Base-by-base conservation (phyloP, 1,140 invertebrate genomes). In the Sarcophaga peregrina region DNA sequence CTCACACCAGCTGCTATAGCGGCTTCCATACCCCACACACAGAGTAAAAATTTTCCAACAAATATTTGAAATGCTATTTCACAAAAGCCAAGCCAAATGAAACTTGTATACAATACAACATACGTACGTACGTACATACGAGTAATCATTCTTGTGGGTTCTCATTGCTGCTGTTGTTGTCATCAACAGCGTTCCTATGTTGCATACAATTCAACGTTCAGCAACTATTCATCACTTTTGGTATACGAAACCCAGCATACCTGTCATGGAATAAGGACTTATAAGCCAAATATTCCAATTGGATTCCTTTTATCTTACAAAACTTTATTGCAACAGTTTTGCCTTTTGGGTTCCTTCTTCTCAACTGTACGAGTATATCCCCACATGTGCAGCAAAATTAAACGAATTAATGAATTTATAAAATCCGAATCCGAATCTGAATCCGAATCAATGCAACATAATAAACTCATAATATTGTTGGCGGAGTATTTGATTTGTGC, bases 381-480 rank as follows among this genome's bases (percentile, higher is more conserved):
- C 1, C 54, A 58, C 13, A n/a, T n/a, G n/a, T n/a, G 54, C 3
- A 58, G 7, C 13, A 4, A 15, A 58, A 58, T 7, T 58, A 6
- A 58, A 58, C 7, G 13, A 58, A 68, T 68, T 17, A 68, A 68
- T 25, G 62, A 68, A 68, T 68, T 68, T 68, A 68, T 20, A 20
- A 68, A 68, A 68, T 25, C 17, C 62, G 62, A 68, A 68, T 68
- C 62, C 9, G 9, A 37, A 37, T 37, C 25, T 4, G 25, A 37
- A 37, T 37, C 25, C 25, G 25, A 37, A 37, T 37, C 25, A 68
- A 68, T 68, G 62, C 62, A 78, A 78, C 13, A 25, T 78, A 78
- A 78, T 78, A 78, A 78, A 78, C 75, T 78, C 50, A 78, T 78
- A 78, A 78, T 50, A 45, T 78, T 17, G 75, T 78, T 37, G 75